A percentile compares a stretch with the other conserved stretches of the same genome.
Conservation (phyloP, 1,140 invertebrate genomes). For the Meteorus sp. region DNA sequence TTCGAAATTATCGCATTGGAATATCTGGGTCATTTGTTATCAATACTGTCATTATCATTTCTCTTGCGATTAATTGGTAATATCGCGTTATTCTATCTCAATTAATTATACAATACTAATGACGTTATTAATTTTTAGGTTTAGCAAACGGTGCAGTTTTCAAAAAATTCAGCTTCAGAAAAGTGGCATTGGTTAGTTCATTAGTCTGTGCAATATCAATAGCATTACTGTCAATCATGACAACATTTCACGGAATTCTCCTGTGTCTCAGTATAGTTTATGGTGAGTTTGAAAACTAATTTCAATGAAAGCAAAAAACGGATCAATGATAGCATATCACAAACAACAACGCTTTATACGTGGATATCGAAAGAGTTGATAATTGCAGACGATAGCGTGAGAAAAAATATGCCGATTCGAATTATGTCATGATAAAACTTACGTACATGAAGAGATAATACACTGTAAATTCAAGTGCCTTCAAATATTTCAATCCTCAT, state of each 20-base stretch:
- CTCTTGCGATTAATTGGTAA: not conserved
- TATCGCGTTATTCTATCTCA: not conserved
- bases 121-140: conserved; percentile 53
- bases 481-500: too few species aligned
- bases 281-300: conserved; percentile 49
- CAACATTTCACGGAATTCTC: conserved; percentile 61
- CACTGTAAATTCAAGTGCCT: too few species aligned
- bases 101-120: not conserved
- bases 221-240: conserved; percentile 52
- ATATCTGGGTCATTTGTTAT: conserved; percentile 17
- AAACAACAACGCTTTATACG: too few species aligned
- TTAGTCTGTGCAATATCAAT: conserved; percentile 48
- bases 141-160: conserved; percentile 69
- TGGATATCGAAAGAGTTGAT: too few species aligned
- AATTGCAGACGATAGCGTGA: too few species aligned
- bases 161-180: conserved; percentile 65
- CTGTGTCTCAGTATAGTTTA: conserved; percentile 40
- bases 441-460: too few species aligned
- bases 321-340: too few species aligned
- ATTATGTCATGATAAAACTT: too few species aligned
- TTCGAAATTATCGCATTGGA: not conserved
- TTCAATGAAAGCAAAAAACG: too few species aligned
- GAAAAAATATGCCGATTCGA: too few species aligned
- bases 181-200: conserved; percentile 64
- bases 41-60: not conserved